phyloP scores from a whole-genome alignment of 2,888 invertebrate genomes.

The Nephrocerus scutellatus region DNA sequence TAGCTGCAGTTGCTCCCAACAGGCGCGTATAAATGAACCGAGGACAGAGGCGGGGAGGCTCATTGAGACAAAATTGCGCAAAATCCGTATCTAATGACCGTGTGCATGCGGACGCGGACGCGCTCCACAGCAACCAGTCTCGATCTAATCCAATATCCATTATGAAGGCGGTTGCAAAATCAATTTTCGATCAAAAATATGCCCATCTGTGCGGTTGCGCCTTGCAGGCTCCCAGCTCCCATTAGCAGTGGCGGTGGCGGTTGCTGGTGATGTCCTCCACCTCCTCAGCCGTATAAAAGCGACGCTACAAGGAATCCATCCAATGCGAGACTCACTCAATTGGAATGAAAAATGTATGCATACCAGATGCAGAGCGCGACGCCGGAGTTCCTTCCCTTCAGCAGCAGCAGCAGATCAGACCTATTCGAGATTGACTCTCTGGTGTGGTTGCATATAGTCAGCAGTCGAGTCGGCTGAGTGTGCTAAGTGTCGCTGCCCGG shows the following conservation, averaged over 20 bases:
- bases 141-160: slow-evolving; percentile 24
- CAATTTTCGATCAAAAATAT: slow-evolving; percentile 23
- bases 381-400: slow-evolving; percentile 15
- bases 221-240: no score
- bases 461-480: no score
- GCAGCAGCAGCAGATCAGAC: slow-evolving; percentile 13
- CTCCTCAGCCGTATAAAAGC: no score
- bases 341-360: slow-evolving; percentile 25
- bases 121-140: slow-evolving; percentile 19
- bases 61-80: slow-evolving; percentile 20
- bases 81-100: slow-evolving; percentile 22
- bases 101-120: slow-evolving; percentile 11
- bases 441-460: no score
- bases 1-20: no score
- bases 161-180: slow-evolving; percentile 26
- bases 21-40: no score
- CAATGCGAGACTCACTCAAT: slow-evolving; percentile 25
- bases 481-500: slow-evolving; percentile 20
- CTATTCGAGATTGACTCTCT: no score
- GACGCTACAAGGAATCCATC: no score
- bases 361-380: slow-evolving; percentile 23
- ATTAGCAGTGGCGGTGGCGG: no score
- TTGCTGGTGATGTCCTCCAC: no score
- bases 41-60: no score
- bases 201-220: no score